Base-by-base conservation (phyloP, 2,797 vertebrate genomes). In the Eurystomus glaucurus region DNA sequence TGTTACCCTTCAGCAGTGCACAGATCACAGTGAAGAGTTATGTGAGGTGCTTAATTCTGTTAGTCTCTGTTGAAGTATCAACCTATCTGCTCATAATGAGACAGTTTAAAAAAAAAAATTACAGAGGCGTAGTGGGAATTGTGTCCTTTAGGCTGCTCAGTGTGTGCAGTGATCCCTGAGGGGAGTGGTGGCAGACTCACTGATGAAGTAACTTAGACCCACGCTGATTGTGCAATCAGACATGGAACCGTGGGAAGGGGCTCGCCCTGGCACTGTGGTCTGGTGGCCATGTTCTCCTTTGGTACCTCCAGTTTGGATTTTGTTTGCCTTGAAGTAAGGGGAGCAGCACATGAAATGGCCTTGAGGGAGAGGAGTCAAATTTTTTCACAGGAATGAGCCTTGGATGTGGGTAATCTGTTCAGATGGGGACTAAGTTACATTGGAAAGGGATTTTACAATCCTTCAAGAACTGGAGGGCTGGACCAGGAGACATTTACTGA, bases 31-130 rank as follows among this genome's bases (percentile, higher is more conserved):
- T 7, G 71, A 58, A 55, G 89, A 90, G 92, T 90, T 88, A 88
- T 2, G 21, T 16, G 10, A 35, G 64, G 72, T 94, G 78, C 87
- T 92, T 82, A 62, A 41, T 85, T 96, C 85, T 60, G 5, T 72
- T 84, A 72, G 14, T 65, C 51, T n/a, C 70, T 55, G 16, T 51
- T 93, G 84, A 95, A 97, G 92, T 85, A 93, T 33, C 92, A 93
- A 66, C 88, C 39, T 80, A 52, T 52, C 89, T 54, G 6, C 50
- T 92, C 7, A 0, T 89, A 87, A 94, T 33, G 70, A 54, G 83
- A 16, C 16, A 5, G 4, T 37, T 94, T 25, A 11, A 72, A 43
- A 74, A 43, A 57, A 25, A 5, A 46, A 71, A 55, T 61, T 85
- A 17, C 5, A 9, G 74, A 35, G 68, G 25, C 37, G 13, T 23